phyloP scores from a whole-genome alignment of 2,888 invertebrate genomes.

The Caenorhabditis uteleia region DNA sequence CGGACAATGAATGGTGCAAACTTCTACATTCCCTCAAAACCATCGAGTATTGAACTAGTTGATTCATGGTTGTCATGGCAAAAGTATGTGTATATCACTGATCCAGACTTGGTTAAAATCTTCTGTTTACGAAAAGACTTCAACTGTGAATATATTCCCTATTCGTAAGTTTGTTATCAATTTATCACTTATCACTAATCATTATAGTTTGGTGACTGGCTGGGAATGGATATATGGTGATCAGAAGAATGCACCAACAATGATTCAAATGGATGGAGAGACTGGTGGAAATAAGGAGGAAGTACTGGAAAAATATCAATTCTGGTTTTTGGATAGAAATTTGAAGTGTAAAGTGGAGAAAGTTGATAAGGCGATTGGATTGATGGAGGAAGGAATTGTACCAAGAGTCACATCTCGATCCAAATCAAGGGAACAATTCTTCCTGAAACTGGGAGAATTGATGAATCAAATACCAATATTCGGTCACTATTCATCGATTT shows the following conservation, averaged over 20 bases:
- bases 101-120: constrained; percentile 56
- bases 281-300: constrained; percentile 53
- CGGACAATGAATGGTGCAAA: constrained; percentile 58
- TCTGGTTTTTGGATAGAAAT: constrained; percentile 54
- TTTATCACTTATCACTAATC: background rate
- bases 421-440: constrained; percentile 47
- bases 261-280: constrained; percentile 62
- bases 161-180: constrained; percentile 48
- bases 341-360: constrained; percentile 32
- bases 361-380: constrained; percentile 40
- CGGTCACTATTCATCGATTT: constrained; percentile 52
- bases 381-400: constrained; percentile 33
- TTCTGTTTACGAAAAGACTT: constrained; percentile 53
- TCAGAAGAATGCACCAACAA: constrained; percentile 47
- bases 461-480: constrained; percentile 54
- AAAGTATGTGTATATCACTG: constrained; percentile 53
- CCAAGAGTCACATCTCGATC: constrained; percentile 51
- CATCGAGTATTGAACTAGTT: constrained; percentile 27
- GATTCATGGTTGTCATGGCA: constrained; percentile 49
- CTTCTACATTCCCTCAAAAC: constrained; percentile 41
- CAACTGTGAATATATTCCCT: constrained; percentile 49
- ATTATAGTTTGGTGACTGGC: constrained; percentile 50
- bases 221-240: constrained; percentile 62
- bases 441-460: constrained; percentile 48
- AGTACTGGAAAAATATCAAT: constrained; percentile 44